Evolutionary conservation across 2,888 invertebrate genomes (phyloP).

Genomic region (Leptopilina syphax): DNA sequence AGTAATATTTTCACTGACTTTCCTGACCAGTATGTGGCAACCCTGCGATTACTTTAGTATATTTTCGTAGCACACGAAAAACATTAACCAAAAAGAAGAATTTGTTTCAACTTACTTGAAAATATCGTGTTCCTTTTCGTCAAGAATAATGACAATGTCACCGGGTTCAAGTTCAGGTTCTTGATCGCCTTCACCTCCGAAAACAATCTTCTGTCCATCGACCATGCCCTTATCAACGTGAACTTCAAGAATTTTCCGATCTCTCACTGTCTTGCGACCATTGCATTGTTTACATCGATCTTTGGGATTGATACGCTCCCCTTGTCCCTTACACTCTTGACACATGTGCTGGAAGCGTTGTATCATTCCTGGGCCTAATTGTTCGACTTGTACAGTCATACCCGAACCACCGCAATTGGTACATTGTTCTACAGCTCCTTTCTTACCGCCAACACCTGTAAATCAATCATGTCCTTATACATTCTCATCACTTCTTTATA

Average conservation of each 20-base stretch:
- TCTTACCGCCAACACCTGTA: slow-evolving; percentile 90
- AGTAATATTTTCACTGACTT: too few relatives aligned
- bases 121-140: slow-evolving; percentile 92
- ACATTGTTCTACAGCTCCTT: slow-evolving; percentile 93
- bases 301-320: slow-evolving; percentile 91
- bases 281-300: slow-evolving; percentile 96
- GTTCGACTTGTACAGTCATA: slow-evolving; percentile 86
- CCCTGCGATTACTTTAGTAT: too few relatives aligned
- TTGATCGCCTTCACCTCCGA: slow-evolving; percentile 97
- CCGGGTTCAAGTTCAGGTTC: slow-evolving; percentile 96
- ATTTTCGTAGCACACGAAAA: too few relatives aligned
- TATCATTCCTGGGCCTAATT: slow-evolving; percentile 86
- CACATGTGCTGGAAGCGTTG: slow-evolving; percentile 96
- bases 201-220: slow-evolving; percentile 96
- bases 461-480: background rate
- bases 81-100: background rate
- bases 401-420: slow-evolving; percentile 93
- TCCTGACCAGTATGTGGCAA: too few relatives aligned
- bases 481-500: too few relatives aligned
- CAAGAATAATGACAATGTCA: slow-evolving; percentile 96
- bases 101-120: slow-evolving; percentile 79
- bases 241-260: slow-evolving; percentile 96
- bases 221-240: slow-evolving; percentile 97
- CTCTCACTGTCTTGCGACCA: slow-evolving; percentile 93
- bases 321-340: slow-evolving; percentile 90